A percentile compares a stretch with the other conserved stretches of the same genome.
These are phyloP conservation scores for Aselliscus stoliczkanus DNA, from an alignment of 2,797 vertebrate genomes.

Conservation along the genomic window DNA sequence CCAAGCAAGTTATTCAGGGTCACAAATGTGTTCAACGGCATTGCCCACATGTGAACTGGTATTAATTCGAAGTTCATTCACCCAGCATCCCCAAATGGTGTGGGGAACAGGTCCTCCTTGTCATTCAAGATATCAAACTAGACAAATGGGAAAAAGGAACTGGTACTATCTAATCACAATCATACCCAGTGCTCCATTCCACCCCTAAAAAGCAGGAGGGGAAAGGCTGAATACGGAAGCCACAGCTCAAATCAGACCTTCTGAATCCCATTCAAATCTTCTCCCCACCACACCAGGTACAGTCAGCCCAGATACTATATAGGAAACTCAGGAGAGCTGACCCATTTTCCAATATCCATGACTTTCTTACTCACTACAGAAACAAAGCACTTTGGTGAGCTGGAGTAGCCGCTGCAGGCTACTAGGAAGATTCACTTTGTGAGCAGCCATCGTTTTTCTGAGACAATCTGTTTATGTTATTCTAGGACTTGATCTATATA, in stretches of 20 bases:
- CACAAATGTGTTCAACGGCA: neutral
- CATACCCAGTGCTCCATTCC: accelerated
- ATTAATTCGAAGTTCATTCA: slow-evolving; percentile 1
- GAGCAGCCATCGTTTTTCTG: neutral
- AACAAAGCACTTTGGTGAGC: neutral
- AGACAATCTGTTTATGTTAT: neutral
- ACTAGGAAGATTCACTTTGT: neutral
- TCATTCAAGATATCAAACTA: neutral
- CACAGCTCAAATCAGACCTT: neutral
- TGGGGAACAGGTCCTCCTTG: neutral
- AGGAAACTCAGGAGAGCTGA: neutral
- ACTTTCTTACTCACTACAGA: neutral
- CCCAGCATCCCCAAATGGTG: neutral
- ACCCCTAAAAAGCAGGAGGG: neutral
- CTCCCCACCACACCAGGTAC: neutral
- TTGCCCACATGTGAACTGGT: neutral
- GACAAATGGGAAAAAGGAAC: neutral
- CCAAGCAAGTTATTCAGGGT: neutral
- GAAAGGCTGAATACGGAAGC: neutral
- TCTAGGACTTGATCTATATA: neutral
- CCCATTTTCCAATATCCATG: neutral
- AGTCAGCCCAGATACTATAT: neutral
- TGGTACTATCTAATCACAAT: neutral
- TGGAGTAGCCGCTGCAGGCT: neutral
- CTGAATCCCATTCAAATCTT: neutral